phyloP scores from a whole-genome alignment of 2,113 vertebrate species.

The Phoxinus phoxinus region DNA sequence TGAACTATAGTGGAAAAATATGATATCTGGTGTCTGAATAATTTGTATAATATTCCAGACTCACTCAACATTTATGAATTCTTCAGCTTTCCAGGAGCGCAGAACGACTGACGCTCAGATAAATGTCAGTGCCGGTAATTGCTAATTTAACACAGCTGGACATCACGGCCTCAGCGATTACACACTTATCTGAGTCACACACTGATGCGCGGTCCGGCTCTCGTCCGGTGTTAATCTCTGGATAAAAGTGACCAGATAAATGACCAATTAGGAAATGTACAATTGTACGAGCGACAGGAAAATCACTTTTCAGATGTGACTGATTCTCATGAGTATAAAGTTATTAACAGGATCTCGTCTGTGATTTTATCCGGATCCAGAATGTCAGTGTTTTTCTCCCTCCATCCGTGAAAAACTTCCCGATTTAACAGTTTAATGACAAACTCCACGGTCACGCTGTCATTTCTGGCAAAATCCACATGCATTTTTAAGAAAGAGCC shows the following conservation, averaged over 20 bases:
- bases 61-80: not conserved
- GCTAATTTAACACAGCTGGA: conserved; percentile 4
- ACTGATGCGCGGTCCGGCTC: not conserved
- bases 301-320: not conserved
- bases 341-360: not conserved
- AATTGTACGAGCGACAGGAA: not conserved
- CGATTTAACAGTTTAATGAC: not conserved
- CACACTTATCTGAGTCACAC: not conserved
- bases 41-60: no score
- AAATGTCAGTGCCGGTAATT: not conserved
- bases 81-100: not conserved
- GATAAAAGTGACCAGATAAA: not conserved
- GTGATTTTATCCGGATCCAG: not conserved
- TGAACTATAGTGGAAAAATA: no score
- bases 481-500: no score
- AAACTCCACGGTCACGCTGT: not conserved
- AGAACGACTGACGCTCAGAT: not conserved
- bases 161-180: not conserved
- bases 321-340: not conserved
- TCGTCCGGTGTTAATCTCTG: not conserved
- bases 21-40: no score
- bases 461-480: not conserved
- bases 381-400: not conserved
- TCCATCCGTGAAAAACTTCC: not conserved
- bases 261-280: not conserved